Conservation (phyloP, 2,113 vertebrate species). For the Ptilonorhynchus violaceus region DNA sequence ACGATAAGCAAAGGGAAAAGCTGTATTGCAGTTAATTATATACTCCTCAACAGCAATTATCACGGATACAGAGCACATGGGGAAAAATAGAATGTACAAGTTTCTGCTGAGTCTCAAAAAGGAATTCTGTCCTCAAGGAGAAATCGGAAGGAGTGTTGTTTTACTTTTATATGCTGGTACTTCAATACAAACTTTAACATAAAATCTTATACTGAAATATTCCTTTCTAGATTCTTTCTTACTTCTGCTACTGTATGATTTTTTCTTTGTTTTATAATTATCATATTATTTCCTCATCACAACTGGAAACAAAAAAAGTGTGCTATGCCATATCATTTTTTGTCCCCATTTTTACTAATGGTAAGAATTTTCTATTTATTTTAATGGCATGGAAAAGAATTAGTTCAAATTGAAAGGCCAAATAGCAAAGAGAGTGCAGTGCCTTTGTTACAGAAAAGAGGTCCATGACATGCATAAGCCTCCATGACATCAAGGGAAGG, state of each 20-base stretch:
- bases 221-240: neutral
- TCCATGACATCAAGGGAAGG: neutral
- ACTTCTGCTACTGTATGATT: neutral
- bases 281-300: neutral
- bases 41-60: neutral
- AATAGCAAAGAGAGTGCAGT: neutral
- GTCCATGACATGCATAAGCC: neutral
- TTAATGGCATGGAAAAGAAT: neutral
- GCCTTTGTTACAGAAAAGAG: neutral
- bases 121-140: neutral
- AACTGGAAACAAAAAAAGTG: neutral
- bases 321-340: neutral
- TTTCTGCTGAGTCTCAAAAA: neutral
- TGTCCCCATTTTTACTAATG: neutral
- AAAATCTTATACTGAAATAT: neutral
- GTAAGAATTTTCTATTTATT: neutral
- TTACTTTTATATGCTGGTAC: neutral
- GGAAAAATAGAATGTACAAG: neutral
- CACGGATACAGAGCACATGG: neutral
- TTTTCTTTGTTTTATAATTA: neutral
- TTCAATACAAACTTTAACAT: neutral
- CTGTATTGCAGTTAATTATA: neutral
- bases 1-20: neutral
- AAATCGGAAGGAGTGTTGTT: neutral
- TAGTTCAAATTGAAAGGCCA: neutral